These are phyloP conservation scores for Progne subis DNA, from an alignment of 2,113 vertebrate genomes.

Conservation along the genomic window DNA sequence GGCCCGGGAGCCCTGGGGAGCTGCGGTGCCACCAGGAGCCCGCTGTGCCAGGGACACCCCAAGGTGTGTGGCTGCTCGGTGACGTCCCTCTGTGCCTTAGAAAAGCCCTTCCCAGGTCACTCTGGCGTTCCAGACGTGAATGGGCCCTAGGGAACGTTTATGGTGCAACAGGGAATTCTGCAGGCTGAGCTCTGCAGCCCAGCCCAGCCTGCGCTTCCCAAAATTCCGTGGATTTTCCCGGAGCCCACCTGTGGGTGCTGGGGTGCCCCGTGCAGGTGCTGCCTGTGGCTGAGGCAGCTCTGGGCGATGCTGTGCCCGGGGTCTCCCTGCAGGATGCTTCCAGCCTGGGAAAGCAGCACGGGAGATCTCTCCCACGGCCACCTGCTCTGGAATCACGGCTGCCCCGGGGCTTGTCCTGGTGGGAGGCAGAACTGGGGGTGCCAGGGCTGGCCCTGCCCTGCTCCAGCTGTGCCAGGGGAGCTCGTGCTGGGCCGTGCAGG, in stretches of 20 bases:
- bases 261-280: neutral
- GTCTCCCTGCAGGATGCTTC: accelerated
- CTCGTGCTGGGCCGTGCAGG: accelerated
- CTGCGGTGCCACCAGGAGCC: neutral
- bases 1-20: accelerated
- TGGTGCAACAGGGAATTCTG: neutral
- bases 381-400: neutral
- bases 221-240: accelerated
- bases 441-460: neutral
- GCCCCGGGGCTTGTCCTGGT: neutral
- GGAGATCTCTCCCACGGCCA: neutral
- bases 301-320: neutral
- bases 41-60: accelerated
- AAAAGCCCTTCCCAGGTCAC: neutral
- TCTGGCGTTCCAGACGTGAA: accelerated
- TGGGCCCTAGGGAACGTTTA: accelerated
- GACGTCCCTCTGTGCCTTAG: neutral
- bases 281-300: accelerated
- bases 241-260: accelerated
- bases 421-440: neutral
- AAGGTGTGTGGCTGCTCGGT: neutral
- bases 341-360: accelerated
- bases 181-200: accelerated
- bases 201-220: neutral
- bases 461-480: neutral